Conservation (phyloP, 2,797 vertebrate species). For the Hippoglossus hippoglossus region DNA sequence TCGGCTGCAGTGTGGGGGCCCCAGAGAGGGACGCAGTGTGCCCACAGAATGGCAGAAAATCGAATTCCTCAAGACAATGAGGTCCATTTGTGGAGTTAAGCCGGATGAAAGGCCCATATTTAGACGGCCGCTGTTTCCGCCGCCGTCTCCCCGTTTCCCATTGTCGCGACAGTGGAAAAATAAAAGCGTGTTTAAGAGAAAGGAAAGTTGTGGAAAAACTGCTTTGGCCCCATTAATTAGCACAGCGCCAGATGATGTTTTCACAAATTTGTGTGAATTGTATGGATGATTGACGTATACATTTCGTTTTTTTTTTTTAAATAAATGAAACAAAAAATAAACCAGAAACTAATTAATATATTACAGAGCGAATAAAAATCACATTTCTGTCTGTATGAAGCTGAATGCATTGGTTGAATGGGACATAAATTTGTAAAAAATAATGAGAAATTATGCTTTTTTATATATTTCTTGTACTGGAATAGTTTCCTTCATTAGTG, state of each 20-base stretch:
- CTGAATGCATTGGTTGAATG: no score
- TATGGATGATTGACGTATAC: slow-evolving; percentile 50
- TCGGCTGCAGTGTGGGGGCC: slow-evolving; percentile 69
- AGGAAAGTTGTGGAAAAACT: slow-evolving; percentile 50
- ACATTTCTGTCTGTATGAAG: no score
- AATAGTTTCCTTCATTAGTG: background rate
- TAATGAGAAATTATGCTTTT: no score
- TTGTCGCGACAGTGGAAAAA: slow-evolving; percentile 59
- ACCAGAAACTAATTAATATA: slow-evolving; percentile 40
- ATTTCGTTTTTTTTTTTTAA: background rate
- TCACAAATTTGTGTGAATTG: slow-evolving; percentile 20
- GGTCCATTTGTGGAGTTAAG: slow-evolving; percentile 84
- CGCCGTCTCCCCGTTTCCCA: slow-evolving; percentile 54
- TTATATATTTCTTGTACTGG: no score
- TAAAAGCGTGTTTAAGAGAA: slow-evolving; percentile 66
- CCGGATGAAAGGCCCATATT: slow-evolving; percentile 82
- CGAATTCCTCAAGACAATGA: slow-evolving; percentile 86
- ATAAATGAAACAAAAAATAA: slow-evolving; percentile 1
- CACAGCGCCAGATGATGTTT: slow-evolving; percentile 15
- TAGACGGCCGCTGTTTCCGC: slow-evolving; percentile 67
- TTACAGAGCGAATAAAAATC: background rate
- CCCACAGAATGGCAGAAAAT: slow-evolving; percentile 82
- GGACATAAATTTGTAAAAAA: no score
- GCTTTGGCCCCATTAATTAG: slow-evolving; percentile 63
- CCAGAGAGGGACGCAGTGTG: slow-evolving; percentile 74